phyloP scores from a whole-genome alignment of 2,113 vertebrate species.

The Anthoscopus minutus region DNA sequence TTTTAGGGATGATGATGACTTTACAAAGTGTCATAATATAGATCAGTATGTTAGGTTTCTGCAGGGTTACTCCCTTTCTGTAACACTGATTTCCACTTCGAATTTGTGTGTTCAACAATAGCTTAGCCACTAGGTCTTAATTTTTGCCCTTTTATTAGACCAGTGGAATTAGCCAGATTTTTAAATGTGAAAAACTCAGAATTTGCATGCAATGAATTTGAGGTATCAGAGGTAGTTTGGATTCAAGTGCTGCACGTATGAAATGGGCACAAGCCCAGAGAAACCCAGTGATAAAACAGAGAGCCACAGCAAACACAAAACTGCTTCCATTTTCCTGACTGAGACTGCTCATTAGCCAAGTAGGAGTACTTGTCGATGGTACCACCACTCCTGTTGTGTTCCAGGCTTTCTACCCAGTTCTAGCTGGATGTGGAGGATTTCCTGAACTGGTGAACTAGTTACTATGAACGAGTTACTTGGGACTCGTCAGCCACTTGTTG shows the following conservation, averaged over 20 bases:
- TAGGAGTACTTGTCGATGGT: neutral
- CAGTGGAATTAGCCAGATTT: neutral
- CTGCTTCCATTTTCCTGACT: neutral
- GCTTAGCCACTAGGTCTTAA: neutral
- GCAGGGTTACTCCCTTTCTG: neutral
- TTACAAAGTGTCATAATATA: neutral
- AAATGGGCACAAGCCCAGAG: neutral
- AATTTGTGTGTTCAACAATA: neutral
- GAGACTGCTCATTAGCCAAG: neutral
- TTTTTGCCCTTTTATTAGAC: neutral
- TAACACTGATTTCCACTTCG: neutral
- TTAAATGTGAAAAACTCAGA: neutral
- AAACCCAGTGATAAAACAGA: neutral
- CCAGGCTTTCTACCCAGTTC: neutral
- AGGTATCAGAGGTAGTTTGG: neutral
- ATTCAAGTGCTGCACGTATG: neutral
- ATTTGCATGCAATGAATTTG: neutral
- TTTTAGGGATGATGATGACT: neutral
- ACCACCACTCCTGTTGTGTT: neutral
- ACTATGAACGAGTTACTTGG: neutral
- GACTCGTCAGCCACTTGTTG: neutral
- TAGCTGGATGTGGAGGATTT: neutral
- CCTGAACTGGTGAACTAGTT: neutral
- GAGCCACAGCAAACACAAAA: neutral
- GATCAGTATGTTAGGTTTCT: neutral